A percentile compares a stretch with the other conserved stretches of the same genome.
These are phyloP conservation scores for Neostethus bicornis DNA, from an alignment of 2,797 vertebrate genomes.

Conservation along the genomic window DNA sequence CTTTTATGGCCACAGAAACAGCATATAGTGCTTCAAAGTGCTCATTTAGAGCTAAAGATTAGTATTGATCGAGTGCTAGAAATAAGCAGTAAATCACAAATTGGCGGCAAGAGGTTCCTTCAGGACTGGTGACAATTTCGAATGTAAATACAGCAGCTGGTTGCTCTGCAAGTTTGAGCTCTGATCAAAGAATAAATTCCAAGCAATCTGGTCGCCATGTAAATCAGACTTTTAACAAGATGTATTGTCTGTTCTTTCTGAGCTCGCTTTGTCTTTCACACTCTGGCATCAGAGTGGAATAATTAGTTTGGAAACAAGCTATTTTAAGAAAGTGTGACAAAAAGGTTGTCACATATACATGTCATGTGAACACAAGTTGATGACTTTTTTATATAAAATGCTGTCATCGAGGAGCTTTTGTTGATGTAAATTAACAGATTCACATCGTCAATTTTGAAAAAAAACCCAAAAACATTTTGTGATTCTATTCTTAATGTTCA, in stretches of 20 bases:
- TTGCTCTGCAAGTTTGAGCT: neutral
- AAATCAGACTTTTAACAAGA: neutral
- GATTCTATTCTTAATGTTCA: neutral
- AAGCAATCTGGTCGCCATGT: neutral
- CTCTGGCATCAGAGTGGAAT: slow-evolving; percentile 9
- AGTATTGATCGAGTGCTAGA: neutral
- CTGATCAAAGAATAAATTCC: neutral
- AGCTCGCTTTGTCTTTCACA: neutral
- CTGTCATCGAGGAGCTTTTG: neutral
- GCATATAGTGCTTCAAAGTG: neutral
- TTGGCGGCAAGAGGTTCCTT: neutral
- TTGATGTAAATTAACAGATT: neutral
- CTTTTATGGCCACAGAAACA: neutral
- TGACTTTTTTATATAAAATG: neutral
- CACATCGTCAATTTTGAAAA: neutral
- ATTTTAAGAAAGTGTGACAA: neutral
- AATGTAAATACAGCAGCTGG: neutral
- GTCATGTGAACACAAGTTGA: neutral
- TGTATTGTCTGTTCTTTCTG: neutral
- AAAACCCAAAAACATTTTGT: neutral
- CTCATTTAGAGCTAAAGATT: neutral
- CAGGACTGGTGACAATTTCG: neutral
- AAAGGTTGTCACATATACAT: slow-evolving; percentile 4
- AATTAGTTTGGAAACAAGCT: slow-evolving; percentile 25
- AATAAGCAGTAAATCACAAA: slow-evolving; percentile 1